These are phyloP conservation scores for Mechanitis messenoides DNA, from an alignment of 2,888 invertebrate genomes.

Conservation along the genomic window DNA sequence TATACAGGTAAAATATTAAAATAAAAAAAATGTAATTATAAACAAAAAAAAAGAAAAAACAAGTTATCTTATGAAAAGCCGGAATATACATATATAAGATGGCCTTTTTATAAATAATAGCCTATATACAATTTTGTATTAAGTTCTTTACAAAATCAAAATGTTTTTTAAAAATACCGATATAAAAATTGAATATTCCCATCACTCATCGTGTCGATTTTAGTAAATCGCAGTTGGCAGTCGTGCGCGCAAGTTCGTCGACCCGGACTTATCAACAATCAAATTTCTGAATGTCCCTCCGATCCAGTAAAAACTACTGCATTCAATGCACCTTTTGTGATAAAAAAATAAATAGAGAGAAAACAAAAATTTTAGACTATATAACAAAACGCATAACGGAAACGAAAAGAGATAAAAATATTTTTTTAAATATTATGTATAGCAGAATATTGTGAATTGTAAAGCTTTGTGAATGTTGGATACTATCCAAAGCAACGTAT, in stretches of 20 bases:
- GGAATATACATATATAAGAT: too few species aligned
- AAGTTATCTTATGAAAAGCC: too few species aligned
- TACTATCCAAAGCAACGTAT: slow-evolving; percentile 43
- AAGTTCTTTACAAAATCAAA: too few species aligned
- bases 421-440: not conserved
- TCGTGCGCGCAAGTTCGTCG: slow-evolving; percentile 64
- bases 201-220: slow-evolving; percentile 50
- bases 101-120: too few species aligned
- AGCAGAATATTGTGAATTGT: not conserved
- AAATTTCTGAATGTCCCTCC: slow-evolving; percentile 48
- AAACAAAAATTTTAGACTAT: too few species aligned
- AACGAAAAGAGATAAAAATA: too few species aligned
- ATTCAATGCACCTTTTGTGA: slow-evolving; percentile 30
- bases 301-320: slow-evolving; percentile 30
- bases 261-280: slow-evolving; percentile 69
- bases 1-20: too few species aligned
- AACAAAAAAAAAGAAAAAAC: too few species aligned
- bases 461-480: slow-evolving; percentile 37
- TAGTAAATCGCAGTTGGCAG: slow-evolving; percentile 55
- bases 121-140: too few species aligned
- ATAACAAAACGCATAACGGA: too few species aligned
- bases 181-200: slow-evolving; percentile 38
- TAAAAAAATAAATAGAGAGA: not conserved
- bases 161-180: slow-evolving; percentile 7
- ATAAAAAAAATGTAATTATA: too few species aligned